A percentile compares a stretch with the other conserved stretches of the same genome.
These are phyloP conservation scores for Tuta absoluta DNA, from an alignment of 2,888 invertebrate species.

Conservation along the genomic window DNA sequence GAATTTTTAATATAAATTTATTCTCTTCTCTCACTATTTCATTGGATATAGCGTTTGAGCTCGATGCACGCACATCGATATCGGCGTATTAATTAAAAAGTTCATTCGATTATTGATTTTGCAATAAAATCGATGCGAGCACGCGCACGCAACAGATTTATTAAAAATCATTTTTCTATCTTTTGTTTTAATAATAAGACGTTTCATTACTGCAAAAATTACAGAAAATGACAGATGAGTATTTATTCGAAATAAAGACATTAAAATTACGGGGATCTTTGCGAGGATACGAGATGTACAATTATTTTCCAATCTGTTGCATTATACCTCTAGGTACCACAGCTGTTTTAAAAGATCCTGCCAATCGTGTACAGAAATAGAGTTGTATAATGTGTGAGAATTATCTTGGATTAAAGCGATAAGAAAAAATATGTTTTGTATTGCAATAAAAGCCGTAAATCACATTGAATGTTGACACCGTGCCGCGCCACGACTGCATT, in stretches of 20 bases:
- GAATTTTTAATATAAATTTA: conserved; percentile 26
- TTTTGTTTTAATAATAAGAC: conserved; percentile 11
- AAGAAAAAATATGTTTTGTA: conserved; percentile 1
- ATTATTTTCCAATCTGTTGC: conserved; percentile 3
- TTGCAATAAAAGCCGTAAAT: conserved; percentile 34
- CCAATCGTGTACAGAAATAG: conserved; percentile 5
- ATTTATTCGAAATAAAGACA: conserved; percentile 9
- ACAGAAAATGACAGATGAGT: neutral
- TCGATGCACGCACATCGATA: conserved; percentile 67
- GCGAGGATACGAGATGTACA: neutral
- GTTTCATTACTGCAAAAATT: conserved; percentile 16
- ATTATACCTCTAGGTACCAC: neutral
- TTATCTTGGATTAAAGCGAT: neutral
- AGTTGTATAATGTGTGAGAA: neutral
- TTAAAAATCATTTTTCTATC: neutral
- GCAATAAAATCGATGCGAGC: conserved; percentile 76
- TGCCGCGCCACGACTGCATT: conserved; percentile 34
- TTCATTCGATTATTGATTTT: conserved; percentile 77
- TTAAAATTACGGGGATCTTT: conserved; percentile 9
- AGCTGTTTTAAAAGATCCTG: neutral
- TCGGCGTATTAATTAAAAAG: conserved; percentile 61
- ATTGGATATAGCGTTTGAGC: conserved; percentile 27
- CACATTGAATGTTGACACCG: conserved; percentile 37
- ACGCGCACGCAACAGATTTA: conserved; percentile 37
- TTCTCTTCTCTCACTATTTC: neutral